These are phyloP conservation scores for Auanema freiburgensis DNA, from an alignment of 2,888 invertebrate genomes.

Conservation along the genomic window DNA sequence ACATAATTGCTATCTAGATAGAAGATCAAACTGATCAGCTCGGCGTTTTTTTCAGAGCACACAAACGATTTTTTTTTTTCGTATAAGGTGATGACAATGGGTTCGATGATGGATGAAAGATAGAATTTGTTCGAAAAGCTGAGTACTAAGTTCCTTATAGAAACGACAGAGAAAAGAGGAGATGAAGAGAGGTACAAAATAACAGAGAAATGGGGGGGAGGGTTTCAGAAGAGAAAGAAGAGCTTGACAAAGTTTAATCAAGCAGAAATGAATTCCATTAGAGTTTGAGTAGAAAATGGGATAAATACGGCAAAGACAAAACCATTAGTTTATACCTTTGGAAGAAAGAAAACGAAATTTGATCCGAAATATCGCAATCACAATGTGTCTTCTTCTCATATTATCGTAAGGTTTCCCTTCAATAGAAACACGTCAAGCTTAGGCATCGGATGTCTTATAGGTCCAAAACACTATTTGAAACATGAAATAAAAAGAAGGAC, in stretches of 20 bases:
- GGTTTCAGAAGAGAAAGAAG: background rate
- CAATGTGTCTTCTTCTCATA: too few species aligned
- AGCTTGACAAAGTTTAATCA: slow-evolving; percentile 1
- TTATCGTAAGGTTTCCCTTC: too few species aligned
- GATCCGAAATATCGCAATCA: too few species aligned
- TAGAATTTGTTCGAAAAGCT: too few species aligned
- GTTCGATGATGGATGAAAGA: too few species aligned
- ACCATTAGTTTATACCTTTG: slow-evolving; percentile 4
- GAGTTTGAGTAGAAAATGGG: slow-evolving; percentile 5
- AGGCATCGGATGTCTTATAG: too few species aligned
- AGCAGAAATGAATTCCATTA: slow-evolving; percentile 12
- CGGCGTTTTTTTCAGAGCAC: background rate
- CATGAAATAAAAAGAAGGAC: too few species aligned
- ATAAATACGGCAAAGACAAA: slow-evolving; percentile 16
- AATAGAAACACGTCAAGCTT: too few species aligned
- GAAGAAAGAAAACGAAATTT: background rate
- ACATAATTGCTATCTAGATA: too few species aligned
- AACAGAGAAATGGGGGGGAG: background rate
- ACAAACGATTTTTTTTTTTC: background rate
- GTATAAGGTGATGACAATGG: too few species aligned
- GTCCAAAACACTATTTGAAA: too few species aligned
- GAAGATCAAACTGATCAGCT: too few species aligned
- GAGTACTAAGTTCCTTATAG: background rate
- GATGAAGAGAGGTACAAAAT: background rate
- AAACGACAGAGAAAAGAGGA: background rate